These are phyloP conservation scores for Hydropsyche tenuis DNA, from an alignment of 1,140 invertebrate genomes.

Conservation along the genomic window DNA sequence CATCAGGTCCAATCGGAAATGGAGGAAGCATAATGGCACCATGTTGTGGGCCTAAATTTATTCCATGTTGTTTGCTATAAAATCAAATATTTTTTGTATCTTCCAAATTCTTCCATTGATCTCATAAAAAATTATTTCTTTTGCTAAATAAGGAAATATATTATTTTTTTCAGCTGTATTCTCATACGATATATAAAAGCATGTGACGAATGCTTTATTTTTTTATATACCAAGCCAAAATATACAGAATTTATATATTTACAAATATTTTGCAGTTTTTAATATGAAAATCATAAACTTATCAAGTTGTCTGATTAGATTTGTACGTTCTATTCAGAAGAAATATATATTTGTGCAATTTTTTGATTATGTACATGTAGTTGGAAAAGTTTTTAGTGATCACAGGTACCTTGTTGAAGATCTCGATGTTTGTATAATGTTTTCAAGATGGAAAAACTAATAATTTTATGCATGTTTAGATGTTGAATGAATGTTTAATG, in stretches of 20 bases:
- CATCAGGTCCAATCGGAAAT: slow-evolving; percentile 30
- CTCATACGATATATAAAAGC: no score
- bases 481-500: not conserved
- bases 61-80: slow-evolving; percentile 25
- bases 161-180: no score
- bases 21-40: not conserved
- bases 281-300: no score
- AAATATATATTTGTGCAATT: no score
- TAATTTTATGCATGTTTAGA: not conserved
- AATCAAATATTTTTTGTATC: not conserved
- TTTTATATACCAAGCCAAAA: no score
- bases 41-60: slow-evolving; percentile 25
- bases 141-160: no score
- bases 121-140: not conserved
- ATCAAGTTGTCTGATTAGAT: not conserved
- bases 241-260: not conserved
- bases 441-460: not conserved
- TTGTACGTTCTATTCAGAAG: no score
- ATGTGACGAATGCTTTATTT: no score
- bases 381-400: no score
- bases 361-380: not conserved
- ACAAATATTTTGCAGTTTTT: no score
- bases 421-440: no score
- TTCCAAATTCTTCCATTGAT: not conserved
- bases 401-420: no score